These are phyloP conservation scores for Hylyphantes graminicola DNA, from an alignment of 1,140 invertebrate genomes.

Conservation along the genomic window DNA sequence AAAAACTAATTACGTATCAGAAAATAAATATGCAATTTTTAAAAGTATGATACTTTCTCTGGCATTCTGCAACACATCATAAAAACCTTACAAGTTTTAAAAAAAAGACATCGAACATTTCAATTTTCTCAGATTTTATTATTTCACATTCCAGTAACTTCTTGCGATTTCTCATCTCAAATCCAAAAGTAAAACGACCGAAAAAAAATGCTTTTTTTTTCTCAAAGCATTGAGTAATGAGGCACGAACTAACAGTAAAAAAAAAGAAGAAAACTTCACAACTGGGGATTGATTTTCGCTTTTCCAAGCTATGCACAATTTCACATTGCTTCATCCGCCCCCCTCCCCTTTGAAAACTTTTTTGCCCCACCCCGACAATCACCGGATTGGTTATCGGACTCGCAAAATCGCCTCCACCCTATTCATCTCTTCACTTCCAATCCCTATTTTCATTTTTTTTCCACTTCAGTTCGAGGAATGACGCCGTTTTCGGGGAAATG, in stretches of 20 bases:
- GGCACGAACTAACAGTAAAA: not conserved
- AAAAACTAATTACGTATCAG: too few species aligned
- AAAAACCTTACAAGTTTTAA: too few species aligned
- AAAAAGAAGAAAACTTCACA: not conserved
- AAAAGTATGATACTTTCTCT: too few species aligned
- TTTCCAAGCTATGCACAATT: conserved; percentile 33
- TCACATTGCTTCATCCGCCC: conserved; percentile 5
- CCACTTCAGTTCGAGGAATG: not conserved
- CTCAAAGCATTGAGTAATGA: not conserved
- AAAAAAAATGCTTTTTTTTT: not conserved
- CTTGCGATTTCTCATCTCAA: not conserved
- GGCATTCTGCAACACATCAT: too few species aligned
- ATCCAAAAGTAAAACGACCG: not conserved
- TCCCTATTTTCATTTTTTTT: not conserved
- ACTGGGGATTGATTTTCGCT: conserved; percentile 33
- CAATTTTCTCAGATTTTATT: too few species aligned
- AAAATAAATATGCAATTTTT: too few species aligned
- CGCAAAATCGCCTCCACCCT: conserved; percentile 3
- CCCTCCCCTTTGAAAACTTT: not conserved
- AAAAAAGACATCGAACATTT: too few species aligned
- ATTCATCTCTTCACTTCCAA: not conserved
- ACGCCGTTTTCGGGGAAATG: conserved; percentile 30
- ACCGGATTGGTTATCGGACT: conserved; percentile 21
- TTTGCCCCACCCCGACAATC: not conserved
- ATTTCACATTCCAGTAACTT: not conserved